Base-by-base conservation (phyloP, 2,888 invertebrate genomes). In the Melieria picta region DNA sequence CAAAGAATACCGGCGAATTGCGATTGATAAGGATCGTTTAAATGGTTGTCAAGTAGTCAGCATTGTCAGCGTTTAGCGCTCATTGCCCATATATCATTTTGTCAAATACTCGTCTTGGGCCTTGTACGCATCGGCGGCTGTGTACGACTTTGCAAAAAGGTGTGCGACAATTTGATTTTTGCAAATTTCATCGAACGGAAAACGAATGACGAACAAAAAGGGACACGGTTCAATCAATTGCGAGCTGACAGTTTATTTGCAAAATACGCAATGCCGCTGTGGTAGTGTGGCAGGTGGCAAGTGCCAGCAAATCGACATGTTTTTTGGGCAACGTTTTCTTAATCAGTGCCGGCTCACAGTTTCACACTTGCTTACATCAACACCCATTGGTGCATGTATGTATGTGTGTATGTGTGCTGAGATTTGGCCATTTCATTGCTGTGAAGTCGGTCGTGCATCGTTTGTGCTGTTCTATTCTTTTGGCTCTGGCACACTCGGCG, bases 201-300 rank as follows among this genome's bases (percentile, higher is more conserved):
- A 30, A 30, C 30, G 30, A 30, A 30, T 30, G 10, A n/a, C 52
- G 52, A 3, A 50, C 10, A 11, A 50, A 50, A 50, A 50, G 52
- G 52, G 10, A 50, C 10, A 16, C 46, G 52, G 46, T 45, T 62
- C 69, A 50, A 69, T 69, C 60, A 69, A 46, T 69, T 62, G n/a
- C n/a, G 69, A 69, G 60, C 16, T 69, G 69, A 62, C 69, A 62
- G 13, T 62, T 69, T 62, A 60, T 61, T 46, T 55, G 30, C 30
- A 30, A 30, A 30, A 30, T 30, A 30, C 30, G 30, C 30, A 30
- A 30, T 30, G 30, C 30, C 2, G 30, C 30, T 30, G 30, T 30
- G 1, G 1, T 30, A 3, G 2, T 30, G 30, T 30, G 30, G 30
- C 30, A 30, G 30, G 30, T 30, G 30, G 30, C 1, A 30, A 30